Evolutionary conservation across 92 coral and sea anemone genomes (phyloP).

Genomic region (Parazoanthus swiftii): DNA sequence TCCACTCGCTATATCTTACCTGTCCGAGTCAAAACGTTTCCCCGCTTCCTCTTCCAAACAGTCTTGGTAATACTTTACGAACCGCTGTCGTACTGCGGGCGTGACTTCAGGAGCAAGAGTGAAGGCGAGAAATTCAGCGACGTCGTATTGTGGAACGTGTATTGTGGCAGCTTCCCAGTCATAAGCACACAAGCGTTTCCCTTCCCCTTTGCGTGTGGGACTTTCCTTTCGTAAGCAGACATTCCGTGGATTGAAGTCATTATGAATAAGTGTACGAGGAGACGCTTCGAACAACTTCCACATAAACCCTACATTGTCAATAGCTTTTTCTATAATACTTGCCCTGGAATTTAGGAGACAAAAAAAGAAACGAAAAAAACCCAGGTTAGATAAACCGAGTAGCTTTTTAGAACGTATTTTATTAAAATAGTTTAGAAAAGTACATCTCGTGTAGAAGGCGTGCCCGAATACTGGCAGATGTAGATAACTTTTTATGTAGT

Average conservation of each 20-base stretch:
- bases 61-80: constrained; percentile 49
- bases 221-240: constrained; percentile 48
- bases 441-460: no score
- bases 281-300: constrained; percentile 59
- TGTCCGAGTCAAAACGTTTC: constrained; percentile 42
- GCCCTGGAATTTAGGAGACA: constrained; percentile 22
- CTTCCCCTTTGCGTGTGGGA: not conserved
- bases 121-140: constrained; percentile 66
- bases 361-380: no score
- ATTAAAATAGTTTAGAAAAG: no score
- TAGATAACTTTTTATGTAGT: no score
- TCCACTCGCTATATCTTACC: not conserved
- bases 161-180: constrained; percentile 67
- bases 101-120: constrained; percentile 50
- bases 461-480: no score
- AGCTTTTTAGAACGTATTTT: no score
- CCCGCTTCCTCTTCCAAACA: constrained; percentile 53
- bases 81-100: constrained; percentile 43
- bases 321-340: constrained; percentile 31
- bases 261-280: constrained; percentile 65
- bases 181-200: constrained; percentile 42
- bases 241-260: constrained; percentile 68
- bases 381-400: no score
- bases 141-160: constrained; percentile 68
- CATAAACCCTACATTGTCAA: constrained; percentile 39